phyloP scores from a whole-genome alignment of 1,140 invertebrate genomes.

The Halictus rubicundus region DNA sequence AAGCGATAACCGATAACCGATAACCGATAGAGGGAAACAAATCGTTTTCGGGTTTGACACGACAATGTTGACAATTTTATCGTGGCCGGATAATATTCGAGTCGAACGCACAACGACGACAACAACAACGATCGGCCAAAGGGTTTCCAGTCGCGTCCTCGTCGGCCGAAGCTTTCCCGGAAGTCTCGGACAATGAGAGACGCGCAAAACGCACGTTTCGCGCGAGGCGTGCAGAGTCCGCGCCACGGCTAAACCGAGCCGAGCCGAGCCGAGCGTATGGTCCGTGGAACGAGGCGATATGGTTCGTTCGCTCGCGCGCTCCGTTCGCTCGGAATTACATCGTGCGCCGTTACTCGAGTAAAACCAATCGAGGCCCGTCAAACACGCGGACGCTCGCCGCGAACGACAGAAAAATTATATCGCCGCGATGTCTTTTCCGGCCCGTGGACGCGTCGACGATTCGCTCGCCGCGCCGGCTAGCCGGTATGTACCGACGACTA shows the following conservation, averaged over 20 bases:
- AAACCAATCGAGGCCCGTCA: constrained; percentile 44
- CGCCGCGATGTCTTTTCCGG: neutral
- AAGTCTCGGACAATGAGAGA: constrained; percentile 6
- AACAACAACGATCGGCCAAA: neutral
- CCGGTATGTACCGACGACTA: neutral
- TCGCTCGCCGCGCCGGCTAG: neutral
- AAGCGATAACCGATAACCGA: constrained; percentile 1
- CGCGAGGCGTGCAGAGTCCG: neutral
- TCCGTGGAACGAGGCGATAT: constrained; percentile 50
- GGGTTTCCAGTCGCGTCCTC: neutral
- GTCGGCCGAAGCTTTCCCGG: neutral
- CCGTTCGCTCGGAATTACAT: constrained; percentile 31
- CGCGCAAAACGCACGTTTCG: neutral
- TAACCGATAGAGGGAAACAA: constrained; percentile 10
- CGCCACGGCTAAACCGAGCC: neutral
- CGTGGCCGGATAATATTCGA: neutral
- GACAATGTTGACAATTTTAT: neutral
- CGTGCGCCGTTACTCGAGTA: constrained; percentile 46
- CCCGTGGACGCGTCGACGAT: constrained; percentile 8
- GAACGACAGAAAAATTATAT: constrained; percentile 23
- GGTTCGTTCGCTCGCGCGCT: constrained; percentile 45
- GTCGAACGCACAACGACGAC: neutral
- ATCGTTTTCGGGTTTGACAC: constrained; percentile 1
- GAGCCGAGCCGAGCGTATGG: constrained; percentile 1
- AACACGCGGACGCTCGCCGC: neutral